Evolutionary conservation across 2,113 vertebrate species (phyloP), one percentile per base, ranked within the genome.

Genomic region (Misgurnus anguillicaudatus): DNA sequence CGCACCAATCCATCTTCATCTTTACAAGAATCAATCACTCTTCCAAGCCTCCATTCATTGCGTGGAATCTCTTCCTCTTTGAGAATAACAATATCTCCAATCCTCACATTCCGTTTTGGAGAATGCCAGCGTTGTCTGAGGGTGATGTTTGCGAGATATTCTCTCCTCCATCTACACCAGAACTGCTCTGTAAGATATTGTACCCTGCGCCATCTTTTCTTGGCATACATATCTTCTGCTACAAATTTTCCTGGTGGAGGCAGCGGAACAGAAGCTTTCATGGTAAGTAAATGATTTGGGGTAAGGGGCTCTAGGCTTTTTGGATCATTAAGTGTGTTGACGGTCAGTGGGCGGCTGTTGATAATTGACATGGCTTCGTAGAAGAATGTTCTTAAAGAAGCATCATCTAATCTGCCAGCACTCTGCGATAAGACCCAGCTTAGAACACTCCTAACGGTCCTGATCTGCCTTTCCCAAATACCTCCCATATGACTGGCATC

Each of bases 31-130:
- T 81, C 73, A 5, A 75, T 5, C 0, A 84, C 81, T 60, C 48
- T 57, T 21, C 65, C 83, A 9, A 85, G 58, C 75, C 14, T 83
- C 79, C 79, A 87, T 16, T 82, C 83, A 75, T 78, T 83, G 4
- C 36, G 36, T 0, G 77, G 70, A 45, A 75, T 10, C 5, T 14
- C 64, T 6, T 85, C 78, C 2, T 82, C 83, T 6, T 83, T 84
- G 9, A 86, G 10, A 51, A 86, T 87, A 10, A 86, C 72, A 13
- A 82, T 45, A n/a, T 86, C 79, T 16, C 71, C 78, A 38, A 64
- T 6, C 9, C 70, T 55, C 4, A 85, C 16, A 65, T 86, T 87
- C 10, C 14, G 2, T n/a, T 9, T 75, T 36, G 78, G 9, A n/a
- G 48, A 6, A 16, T 78, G 73, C 69, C 82, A 82, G 1, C 7